Evolutionary conservation across 2,113 vertebrate genomes (phyloP).

Genomic region (Podilymbus podiceps): DNA sequence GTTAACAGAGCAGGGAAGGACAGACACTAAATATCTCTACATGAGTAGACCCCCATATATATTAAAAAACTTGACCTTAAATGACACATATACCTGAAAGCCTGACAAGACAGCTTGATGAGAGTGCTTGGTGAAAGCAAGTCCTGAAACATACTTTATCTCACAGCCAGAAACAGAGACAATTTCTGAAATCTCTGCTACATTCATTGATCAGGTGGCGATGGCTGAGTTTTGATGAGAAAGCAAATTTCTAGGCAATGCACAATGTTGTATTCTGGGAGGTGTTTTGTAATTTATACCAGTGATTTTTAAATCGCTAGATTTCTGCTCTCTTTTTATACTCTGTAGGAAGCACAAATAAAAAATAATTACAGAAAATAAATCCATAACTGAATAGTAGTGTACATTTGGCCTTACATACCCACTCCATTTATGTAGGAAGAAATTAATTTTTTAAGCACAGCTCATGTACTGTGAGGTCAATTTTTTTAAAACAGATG

Average conservation of each 20-base stretch:
- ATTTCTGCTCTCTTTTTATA: background rate
- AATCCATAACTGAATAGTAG: background rate
- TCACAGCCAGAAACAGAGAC: background rate
- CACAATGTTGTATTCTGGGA: background rate
- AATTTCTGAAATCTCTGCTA: background rate
- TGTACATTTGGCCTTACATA: background rate
- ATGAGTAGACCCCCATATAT: background rate
- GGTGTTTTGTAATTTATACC: background rate
- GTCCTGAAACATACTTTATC: background rate
- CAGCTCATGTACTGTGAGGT: background rate
- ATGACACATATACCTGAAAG: fast-evolving
- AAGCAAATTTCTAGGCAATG: background rate
- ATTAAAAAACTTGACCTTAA: background rate
- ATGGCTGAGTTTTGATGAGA: background rate
- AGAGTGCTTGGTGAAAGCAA: background rate
- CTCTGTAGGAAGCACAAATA: background rate
- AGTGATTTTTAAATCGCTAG: background rate
- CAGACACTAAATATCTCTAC: background rate
- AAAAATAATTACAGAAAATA: background rate
- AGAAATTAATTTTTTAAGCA: background rate
- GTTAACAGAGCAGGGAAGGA: background rate
- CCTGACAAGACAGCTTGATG: background rate
- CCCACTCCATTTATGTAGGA: background rate
- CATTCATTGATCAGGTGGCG: background rate
- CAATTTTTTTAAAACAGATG: background rate